Base-by-base conservation (phyloP, 2,797 vertebrate species). In the Myotis findleyi region DNA sequence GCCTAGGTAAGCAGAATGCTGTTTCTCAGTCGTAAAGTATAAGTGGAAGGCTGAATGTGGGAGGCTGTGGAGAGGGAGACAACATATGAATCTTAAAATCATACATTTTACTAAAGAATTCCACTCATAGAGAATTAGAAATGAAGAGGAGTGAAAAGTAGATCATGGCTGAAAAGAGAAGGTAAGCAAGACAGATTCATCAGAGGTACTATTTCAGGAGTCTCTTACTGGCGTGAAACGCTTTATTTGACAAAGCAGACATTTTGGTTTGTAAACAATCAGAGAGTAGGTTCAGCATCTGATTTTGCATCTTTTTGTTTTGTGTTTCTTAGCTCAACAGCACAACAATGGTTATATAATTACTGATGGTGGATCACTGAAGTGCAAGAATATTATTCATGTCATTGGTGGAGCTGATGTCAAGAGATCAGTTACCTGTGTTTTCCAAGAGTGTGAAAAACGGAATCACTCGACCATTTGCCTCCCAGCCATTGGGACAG, bases 401-500 rank as follows among this genome's bases (percentile, higher is more conserved):
- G 36, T 36, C 36, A 3, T 3, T 36, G 36, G 36, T 36, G 36
- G 36, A 36, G 36, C 36, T 36, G 36, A 36, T 36, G 36, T 36
- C 36, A 36, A 36, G 36, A 36, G 36, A 36, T 36, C 36, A 36
- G 36, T 36, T 36, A 36, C 36, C 36, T 36, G 36, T 36, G 36
- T 36, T 36, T 36, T 36, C 3, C 36, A 36, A 36, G 36, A 36
- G 36, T 36, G 36, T 36, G 36, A 36, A 36, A 36, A 36, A 36
- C 36, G 36, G 36, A 36, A 36, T 36, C 36, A 36, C 36, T 36
- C 36, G 36, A 4, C 36, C 36, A 36, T 36, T 36, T 36, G 36
- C 36, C 36, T 36, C 36, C 36, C 36, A 36, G 36, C 36, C 36
- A 36, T 99, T 93, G 99, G 99, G 97, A 99, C 99, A 99, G 99